Base-by-base conservation (phyloP, 2,113 vertebrate species). In the Pseudorasbora parva region DNA sequence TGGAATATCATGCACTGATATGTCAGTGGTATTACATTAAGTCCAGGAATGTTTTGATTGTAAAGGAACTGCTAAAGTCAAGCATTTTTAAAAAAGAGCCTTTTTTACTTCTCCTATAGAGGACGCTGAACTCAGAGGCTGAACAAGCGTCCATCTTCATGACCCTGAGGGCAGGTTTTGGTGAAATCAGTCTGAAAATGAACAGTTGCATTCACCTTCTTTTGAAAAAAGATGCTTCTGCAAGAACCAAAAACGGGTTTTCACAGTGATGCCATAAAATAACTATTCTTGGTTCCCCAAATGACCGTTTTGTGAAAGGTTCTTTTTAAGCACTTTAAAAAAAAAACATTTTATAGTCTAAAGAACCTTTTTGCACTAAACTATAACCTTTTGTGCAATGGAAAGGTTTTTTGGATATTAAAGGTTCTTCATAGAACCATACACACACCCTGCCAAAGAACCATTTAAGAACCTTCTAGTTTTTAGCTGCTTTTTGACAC, bases 121-220 rank as follows among this genome's bases (percentile, higher is more conserved):
- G 33, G 4, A 69, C 37, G 11, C 10, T 11, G 14, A 15, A 66
- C 6, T 66, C 27, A 33, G 7, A 49, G 49, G 69, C 12, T 73
- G 43, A 47, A 43, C 21, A 49, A 73, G n/a, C 14, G 8, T 43
- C 8, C 33, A 21, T 68, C 64, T 68, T 81, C 59, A 8, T 69
- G 69, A 9, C 62, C 8, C 37, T 66, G 75, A 83, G 41, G 59
- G 47, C 62, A 54, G 81, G 47, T 75, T 45, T 83, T 41, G 3
- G 5, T 80, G 37, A 56, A 69, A 78, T 45, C 14, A 27, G 78
- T 71, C 60, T 12, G 33, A 47, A 15, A 69, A 23, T 12, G 15
- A 75, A 78, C 59, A 37, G 41, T 60, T 81, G 69, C n/a, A 14
- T 66, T 25, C 60, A 76, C 41, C 27, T 82, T 82, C 41, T 51